A percentile compares a stretch with the other conserved stretches of the same genome.
Evolutionary conservation across 2,888 invertebrate genomes (phyloP).

Genomic region (Rhabditoides inermis): DNA sequence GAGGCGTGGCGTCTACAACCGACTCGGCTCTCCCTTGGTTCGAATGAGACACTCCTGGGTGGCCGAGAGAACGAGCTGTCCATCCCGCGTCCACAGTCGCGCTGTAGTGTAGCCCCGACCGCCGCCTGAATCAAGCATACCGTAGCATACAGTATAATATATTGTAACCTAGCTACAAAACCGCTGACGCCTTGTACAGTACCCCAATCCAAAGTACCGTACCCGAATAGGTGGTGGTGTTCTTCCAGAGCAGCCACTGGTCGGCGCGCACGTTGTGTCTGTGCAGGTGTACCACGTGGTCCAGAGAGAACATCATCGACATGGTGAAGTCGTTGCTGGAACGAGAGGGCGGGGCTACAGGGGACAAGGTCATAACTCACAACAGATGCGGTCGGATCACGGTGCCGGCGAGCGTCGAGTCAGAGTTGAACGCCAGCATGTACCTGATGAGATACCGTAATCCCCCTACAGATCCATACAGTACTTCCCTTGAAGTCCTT

Average conservation of each 20-base stretch:
- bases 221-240: conserved; percentile 30
- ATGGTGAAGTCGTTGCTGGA: conserved; percentile 31
- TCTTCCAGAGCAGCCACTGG: conserved; percentile 47
- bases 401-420: conserved; percentile 22
- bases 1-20: conserved; percentile 8
- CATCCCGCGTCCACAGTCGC: conserved; percentile 40
- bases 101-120: conserved; percentile 37
- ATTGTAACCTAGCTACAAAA: conserved; percentile 1
- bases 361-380: conserved; percentile 5
- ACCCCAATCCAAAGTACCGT: not conserved
- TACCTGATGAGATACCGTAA: conserved; percentile 9
- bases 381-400: conserved; percentile 32
- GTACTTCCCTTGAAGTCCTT: no score
- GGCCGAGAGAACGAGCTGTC: conserved; percentile 33
- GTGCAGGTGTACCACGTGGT: conserved; percentile 46
- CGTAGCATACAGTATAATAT: no score
- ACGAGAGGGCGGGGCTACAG: not conserved
- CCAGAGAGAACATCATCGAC: conserved; percentile 45
- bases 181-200: not conserved
- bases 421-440: conserved; percentile 25
- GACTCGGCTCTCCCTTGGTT: conserved; percentile 17
- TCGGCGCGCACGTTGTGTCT: conserved; percentile 30
- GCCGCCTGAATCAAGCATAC: conserved; percentile 13
- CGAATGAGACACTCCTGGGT: conserved; percentile 42
- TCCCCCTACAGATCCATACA: no score